phyloP scores from a whole-genome alignment of 2,888 invertebrate species.

The Metallyticus violacea region DNA sequence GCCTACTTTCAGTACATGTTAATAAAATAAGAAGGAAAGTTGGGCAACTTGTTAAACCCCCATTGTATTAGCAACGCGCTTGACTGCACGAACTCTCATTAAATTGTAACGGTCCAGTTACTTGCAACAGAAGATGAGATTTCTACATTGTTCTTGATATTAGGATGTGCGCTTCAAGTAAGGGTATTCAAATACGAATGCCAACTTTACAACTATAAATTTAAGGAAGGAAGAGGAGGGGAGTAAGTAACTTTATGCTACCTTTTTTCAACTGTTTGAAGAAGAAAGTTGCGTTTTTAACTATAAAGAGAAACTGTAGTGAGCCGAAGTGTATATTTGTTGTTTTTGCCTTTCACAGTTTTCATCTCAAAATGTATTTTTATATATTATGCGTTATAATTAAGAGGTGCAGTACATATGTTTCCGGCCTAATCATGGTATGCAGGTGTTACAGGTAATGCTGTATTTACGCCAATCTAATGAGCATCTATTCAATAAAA shows the following conservation, averaged over 20 bases:
- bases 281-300: background rate
- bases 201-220: background rate
- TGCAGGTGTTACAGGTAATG: no score
- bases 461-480: no score
- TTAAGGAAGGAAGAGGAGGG: background rate
- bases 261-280: background rate
- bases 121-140: background rate
- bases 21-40: background rate
- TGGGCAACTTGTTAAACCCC: background rate
- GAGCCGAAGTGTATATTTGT: no score
- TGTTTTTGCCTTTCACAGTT: no score
- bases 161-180: background rate
- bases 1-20: background rate
- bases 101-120: background rate
- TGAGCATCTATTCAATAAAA: no score
- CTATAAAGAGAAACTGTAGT: background rate
- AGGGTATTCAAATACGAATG: background rate
- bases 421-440: no score
- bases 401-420: no score
- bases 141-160: background rate
- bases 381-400: no score
- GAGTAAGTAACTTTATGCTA: no score
- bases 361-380: no score
- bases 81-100: background rate
- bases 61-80: background rate